Percentiles rank a stretch among this genome's conserved stretches.
These are phyloP conservation scores for Slavum lentiscoides DNA, from an alignment of 2,888 invertebrate species.

Conservation along the genomic window DNA sequence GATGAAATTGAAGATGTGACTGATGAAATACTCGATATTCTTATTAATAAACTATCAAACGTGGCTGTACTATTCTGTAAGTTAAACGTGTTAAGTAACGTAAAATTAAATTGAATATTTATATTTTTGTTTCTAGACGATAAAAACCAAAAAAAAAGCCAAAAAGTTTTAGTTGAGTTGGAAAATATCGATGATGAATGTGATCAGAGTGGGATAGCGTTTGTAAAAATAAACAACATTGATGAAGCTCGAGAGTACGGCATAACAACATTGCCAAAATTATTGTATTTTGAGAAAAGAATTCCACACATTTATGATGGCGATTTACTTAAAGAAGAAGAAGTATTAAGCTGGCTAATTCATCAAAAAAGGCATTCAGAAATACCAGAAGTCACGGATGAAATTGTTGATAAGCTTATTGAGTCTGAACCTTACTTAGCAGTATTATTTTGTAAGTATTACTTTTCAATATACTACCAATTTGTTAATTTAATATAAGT, in stretches of 20 bases:
- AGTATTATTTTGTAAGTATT: slow-evolving; percentile 84
- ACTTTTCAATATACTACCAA: neutral
- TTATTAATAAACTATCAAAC: slow-evolving; percentile 83
- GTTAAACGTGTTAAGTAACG: slow-evolving; percentile 59
- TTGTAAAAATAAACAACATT: slow-evolving; percentile 88
- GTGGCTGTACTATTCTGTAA: slow-evolving; percentile 91
- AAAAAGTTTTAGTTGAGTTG: slow-evolving; percentile 80
- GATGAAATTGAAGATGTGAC: slow-evolving; percentile 94
- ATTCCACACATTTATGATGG: slow-evolving; percentile 65
- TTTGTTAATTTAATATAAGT: neutral
- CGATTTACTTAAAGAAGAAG: slow-evolving; percentile 87
- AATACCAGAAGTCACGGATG: slow-evolving; percentile 89
- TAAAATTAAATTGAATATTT: slow-evolving; percentile 51
- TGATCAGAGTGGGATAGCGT: slow-evolving; percentile 83
- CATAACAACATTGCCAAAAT: slow-evolving; percentile 81
- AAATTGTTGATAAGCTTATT: slow-evolving; percentile 89
- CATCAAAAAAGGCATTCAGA: slow-evolving; percentile 89
- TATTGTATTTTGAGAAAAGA: slow-evolving; percentile 70
- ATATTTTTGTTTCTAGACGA: slow-evolving; percentile 68
- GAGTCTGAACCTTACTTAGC: slow-evolving; percentile 80
- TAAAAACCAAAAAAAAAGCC: slow-evolving; percentile 84
- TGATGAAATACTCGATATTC: slow-evolving; percentile 89
- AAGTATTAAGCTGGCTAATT: slow-evolving; percentile 84
- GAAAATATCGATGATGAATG: slow-evolving; percentile 94
- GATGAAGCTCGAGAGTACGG: slow-evolving; percentile 90